Conservation (phyloP, 2,797 vertebrate genomes). For the Enteromius trimaculatus region DNA sequence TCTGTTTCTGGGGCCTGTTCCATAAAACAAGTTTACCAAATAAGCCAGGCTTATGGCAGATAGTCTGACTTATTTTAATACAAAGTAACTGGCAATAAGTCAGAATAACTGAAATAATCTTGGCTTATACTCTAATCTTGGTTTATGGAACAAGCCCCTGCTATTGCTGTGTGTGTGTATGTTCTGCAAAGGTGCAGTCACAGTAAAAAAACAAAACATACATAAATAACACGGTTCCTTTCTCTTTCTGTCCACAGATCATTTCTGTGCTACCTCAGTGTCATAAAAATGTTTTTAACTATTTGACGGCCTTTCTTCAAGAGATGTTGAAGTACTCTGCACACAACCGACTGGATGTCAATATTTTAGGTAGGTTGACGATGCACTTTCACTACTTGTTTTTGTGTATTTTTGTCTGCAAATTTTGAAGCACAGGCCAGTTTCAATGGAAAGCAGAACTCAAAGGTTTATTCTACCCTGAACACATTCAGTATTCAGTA, state of each 20-base stretch:
- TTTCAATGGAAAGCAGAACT: conserved; percentile 49
- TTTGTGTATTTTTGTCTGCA: conserved; percentile 34
- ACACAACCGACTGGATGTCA: conserved; percentile 88
- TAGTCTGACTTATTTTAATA: too few relatives aligned
- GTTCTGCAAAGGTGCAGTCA: too few relatives aligned
- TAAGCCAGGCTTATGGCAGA: too few relatives aligned
- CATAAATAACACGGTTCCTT: too few relatives aligned
- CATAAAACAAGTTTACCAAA: too few relatives aligned
- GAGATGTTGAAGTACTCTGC: conserved; percentile 88
- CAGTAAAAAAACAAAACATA: too few relatives aligned
- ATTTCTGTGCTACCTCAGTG: conserved; percentile 84
- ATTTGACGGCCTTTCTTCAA: conserved; percentile 90
- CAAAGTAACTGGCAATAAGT: too few relatives aligned
- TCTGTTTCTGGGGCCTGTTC: too few relatives aligned
- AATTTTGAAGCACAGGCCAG: conserved; percentile 5
- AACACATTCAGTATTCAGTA: not conserved
- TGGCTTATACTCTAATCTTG: too few relatives aligned
- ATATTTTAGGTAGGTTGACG: conserved; percentile 86
- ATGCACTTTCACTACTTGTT: conserved; percentile 53
- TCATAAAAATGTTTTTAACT: conserved; percentile 94
- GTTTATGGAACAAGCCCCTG: too few relatives aligned
- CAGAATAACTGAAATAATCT: too few relatives aligned
- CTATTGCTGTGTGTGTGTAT: not conserved
- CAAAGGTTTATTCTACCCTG: not conserved
- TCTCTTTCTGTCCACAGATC: conserved; percentile 72